Evolutionary conservation across 2,888 invertebrate genomes (phyloP).

Genomic region (Malacosoma neustria): DNA sequence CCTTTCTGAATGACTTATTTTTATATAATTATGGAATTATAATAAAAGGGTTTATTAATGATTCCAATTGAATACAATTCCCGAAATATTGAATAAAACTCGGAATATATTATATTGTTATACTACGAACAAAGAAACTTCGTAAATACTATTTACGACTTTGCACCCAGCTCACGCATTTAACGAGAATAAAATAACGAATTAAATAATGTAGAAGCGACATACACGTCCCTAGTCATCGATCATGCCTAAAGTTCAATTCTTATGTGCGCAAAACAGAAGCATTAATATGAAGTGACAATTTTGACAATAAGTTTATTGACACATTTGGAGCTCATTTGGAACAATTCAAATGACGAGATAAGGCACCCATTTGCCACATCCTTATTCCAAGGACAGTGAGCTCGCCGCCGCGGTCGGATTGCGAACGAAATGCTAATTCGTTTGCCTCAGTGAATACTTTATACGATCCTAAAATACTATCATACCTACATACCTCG

Average conservation of each 20-base stretch:
- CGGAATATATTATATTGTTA: neutral
- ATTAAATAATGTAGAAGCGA: neutral
- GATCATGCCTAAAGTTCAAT: neutral
- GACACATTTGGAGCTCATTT: slow-evolving; percentile 21
- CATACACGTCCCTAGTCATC: neutral
- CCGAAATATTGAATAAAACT: neutral
- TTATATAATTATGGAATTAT: too few species aligned
- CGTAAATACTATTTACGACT: neutral
- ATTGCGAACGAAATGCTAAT: slow-evolving; percentile 64
- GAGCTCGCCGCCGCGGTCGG: slow-evolving; percentile 31
- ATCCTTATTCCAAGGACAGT: slow-evolving; percentile 70
- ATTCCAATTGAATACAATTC: neutral
- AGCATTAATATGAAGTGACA: neutral
- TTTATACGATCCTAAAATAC: slow-evolving; percentile 50
- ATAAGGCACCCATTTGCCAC: slow-evolving; percentile 49
- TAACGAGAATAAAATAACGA: neutral
- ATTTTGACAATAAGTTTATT: slow-evolving; percentile 8
- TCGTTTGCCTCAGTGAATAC: slow-evolving; percentile 57
- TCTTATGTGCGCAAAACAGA: neutral
- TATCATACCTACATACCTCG: slow-evolving; percentile 29
- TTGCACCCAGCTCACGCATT: neutral
- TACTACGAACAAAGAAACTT: neutral
- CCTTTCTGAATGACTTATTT: too few species aligned
- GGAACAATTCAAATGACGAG: slow-evolving; percentile 36
- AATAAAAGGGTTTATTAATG: too few species aligned